These are phyloP conservation scores for Biston stratarius DNA, from an alignment of 2,888 invertebrate genomes.

Conservation along the genomic window DNA sequence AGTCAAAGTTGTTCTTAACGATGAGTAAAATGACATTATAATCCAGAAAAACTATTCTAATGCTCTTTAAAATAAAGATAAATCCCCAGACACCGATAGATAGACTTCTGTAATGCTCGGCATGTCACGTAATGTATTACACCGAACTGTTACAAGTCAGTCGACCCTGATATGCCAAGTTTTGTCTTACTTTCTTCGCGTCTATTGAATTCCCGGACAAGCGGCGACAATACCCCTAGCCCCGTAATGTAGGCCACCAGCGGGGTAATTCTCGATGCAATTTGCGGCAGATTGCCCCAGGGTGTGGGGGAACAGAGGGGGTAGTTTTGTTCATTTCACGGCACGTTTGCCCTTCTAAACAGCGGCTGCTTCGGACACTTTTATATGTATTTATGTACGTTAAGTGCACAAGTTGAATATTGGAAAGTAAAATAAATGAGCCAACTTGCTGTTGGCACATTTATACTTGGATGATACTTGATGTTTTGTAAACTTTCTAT, in stretches of 20 bases:
- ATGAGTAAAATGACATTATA: not conserved
- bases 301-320: slow-evolving; percentile 1
- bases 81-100: slow-evolving; percentile 8
- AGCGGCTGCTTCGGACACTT: slow-evolving; percentile 17
- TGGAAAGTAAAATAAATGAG: not conserved
- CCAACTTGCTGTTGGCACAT: not conserved
- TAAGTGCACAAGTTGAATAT: slow-evolving; percentile 9
- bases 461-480: not conserved
- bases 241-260: slow-evolving; percentile 27
- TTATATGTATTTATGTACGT: slow-evolving; percentile 12
- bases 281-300: slow-evolving; percentile 39
- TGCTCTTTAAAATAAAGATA: slow-evolving; percentile 23
- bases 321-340: slow-evolving; percentile 41
- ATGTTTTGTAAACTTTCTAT: too few relatives aligned
- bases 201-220: slow-evolving; percentile 7
- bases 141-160: not conserved
- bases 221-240: slow-evolving; percentile 11
- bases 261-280: slow-evolving; percentile 41
- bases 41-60: slow-evolving; percentile 6
- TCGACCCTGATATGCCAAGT: slow-evolving; percentile 30
- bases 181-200: slow-evolving; percentile 2
- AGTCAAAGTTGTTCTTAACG: too few relatives aligned
- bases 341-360: slow-evolving; percentile 30
- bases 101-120: too few relatives aligned
- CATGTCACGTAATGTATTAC: too few relatives aligned